A percentile compares a stretch with the other conserved stretches of the same genome.
Conservation (phyloP, 2,888 invertebrate species). For the Sphaerolaimus hirsutus region DNA sequence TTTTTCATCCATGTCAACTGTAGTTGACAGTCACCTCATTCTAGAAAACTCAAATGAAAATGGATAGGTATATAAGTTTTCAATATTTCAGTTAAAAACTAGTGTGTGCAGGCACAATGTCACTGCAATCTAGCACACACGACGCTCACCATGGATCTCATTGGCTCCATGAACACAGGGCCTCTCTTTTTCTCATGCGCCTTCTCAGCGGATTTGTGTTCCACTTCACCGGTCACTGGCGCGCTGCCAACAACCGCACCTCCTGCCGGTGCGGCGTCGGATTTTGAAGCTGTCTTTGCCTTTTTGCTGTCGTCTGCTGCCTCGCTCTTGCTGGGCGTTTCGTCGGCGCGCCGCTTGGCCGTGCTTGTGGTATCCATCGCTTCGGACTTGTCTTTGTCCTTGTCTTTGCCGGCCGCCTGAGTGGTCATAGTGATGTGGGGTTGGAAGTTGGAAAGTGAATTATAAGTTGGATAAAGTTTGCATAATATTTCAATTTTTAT, state of each 20-base stretch:
- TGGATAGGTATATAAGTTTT: no score
- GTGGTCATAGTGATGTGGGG: background rate
- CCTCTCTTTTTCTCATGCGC: conserved; percentile 9
- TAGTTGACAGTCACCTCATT: no score
- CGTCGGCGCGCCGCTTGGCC: background rate
- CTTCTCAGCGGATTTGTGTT: background rate
- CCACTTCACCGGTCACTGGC: background rate
- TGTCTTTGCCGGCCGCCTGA: background rate
- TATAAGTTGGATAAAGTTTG: no score
- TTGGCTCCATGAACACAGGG: conserved; percentile 19
- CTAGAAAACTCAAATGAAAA: no score
- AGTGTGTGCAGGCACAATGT: no score
- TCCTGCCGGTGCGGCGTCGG: background rate
- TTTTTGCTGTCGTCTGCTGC: background rate
- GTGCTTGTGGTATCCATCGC: background rate
- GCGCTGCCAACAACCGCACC: background rate
- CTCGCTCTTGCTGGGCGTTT: background rate
- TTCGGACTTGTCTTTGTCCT: background rate
- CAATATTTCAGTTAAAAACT: no score
- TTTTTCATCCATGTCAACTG: no score
- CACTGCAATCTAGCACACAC: no score
- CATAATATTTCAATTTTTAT: no score
- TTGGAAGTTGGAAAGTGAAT: no score
- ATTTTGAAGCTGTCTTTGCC: background rate
- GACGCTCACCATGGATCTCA: conserved; percentile 15